A percentile compares a stretch with the other conserved stretches of the same genome.
phyloP scores from a whole-genome alignment of 2,888 invertebrate species.

The Frankliniella intonsa region DNA sequence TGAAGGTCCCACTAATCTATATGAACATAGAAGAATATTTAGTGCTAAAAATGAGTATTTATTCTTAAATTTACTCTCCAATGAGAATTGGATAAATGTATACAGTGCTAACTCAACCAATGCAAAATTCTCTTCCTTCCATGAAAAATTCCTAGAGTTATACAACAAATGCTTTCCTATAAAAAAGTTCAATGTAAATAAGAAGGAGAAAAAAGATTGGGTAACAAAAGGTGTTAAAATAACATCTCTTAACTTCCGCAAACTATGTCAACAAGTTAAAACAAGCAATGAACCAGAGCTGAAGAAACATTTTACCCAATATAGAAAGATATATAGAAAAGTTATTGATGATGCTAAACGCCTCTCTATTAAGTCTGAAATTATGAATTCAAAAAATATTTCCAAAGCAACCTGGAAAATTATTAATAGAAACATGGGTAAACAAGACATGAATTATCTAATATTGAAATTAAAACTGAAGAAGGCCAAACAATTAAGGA shows the following conservation, averaged over 20 bases:
- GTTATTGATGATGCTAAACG: slow-evolving; percentile 19
- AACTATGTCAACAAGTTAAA: slow-evolving; percentile 2
- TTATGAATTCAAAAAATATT: background rate
- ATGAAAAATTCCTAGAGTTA: no score
- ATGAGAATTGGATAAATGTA: no score
- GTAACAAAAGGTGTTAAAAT: slow-evolving; percentile 30
- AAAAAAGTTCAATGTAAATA: no score
- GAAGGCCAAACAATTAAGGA: background rate
- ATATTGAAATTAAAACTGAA: slow-evolving; percentile 19
- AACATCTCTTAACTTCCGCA: background rate
- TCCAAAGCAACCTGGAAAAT: slow-evolving; percentile 24
- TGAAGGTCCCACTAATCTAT: no score
- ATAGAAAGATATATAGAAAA: slow-evolving; percentile 24
- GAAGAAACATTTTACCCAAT: slow-evolving; percentile 5
- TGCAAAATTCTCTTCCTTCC: no score
- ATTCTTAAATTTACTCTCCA: no score
- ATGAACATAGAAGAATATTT: no score
- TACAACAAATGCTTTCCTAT: no score
- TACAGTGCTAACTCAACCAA: no score
- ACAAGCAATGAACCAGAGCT: background rate
- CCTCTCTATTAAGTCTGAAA: background rate
- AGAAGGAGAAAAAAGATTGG: background rate
- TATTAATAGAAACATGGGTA: slow-evolving; percentile 23
- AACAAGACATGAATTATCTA: background rate
- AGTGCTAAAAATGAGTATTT: no score